Evolutionary conservation across 1,140 invertebrate genomes (phyloP), one percentile per base, ranked within the genome.

Genomic region (Trichonephila inaurata): DNA sequence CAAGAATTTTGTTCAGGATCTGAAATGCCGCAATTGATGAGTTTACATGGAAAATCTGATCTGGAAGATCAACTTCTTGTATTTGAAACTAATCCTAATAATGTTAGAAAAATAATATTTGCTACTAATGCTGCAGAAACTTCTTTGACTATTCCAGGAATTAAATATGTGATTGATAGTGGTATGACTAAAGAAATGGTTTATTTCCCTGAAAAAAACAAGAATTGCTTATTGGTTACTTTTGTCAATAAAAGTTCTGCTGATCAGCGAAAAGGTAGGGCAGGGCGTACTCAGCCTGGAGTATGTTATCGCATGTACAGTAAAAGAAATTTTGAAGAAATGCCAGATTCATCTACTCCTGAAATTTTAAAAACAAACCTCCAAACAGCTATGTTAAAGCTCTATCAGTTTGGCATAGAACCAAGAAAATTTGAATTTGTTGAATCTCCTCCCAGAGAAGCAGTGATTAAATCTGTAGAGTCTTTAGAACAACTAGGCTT

Each of bases 91-190:
- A 40, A 97, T 2, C 97, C 97, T 10, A 97, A 97, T 95, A 97
- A 97, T 64, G 96, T 97, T 0, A 28, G 99, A 94, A 99, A 99
- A 96, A 99, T 99, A 95, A 99, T 99, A 94, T 97, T 99, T 7
- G 98, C 98, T 3, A 99, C 99, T 24, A 99, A 99, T 95, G 99
- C 99, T 93, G 99, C 99, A 0, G 99, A 99, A 96, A 99, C 99
- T 2, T 99, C 99, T 5, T 97, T 99, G 7, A 99, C 99, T 0
- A 99, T 99, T 92, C 99, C 99, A 96, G 99, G 99, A 2, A 98
- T 99, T 94, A 96, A 99, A 95, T 99, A 99, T 96, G 99, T 99
- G 4, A 97, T 98, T 16, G 99, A 99, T 96, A 99, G 98, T 21
- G 98, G 98, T 40, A 98, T 99, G 97, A 98, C 99, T 0, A 99